Base-by-base conservation (phyloP, 2,888 invertebrate species). In the Dynastes tityus region DNA sequence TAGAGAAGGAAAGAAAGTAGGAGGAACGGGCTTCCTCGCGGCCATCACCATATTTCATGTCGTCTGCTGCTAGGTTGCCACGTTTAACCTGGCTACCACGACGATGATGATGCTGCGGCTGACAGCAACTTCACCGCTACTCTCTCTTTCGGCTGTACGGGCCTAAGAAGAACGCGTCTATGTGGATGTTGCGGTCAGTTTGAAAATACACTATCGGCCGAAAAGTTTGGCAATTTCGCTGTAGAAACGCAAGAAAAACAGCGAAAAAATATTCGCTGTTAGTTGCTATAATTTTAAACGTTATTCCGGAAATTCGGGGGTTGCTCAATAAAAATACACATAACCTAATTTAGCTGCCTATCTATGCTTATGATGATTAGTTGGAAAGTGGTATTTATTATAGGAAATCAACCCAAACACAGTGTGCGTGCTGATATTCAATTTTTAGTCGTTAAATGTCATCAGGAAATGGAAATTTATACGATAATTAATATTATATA, bases 1-100 rank as follows among this genome's bases (percentile, higher is more conserved):
- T 63, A 49, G 80, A 80, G 82, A 82, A 84, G 81, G 84, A 82
- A 70, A 81, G 85, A 84, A 81, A 84, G 83, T 84, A 83, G 83
- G 84, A 85, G 85, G 86, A 86, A 86, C 85, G 86, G 86, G 86
- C 86, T 86, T 86, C 86, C 87, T 87, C 82, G 86, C 86, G 87
- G 87, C 87, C 87, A 87, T 86, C 86, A 85, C 86, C 86, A 87
- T 87, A 87, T 86, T 86, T 87, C 86, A 86, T 87, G 87, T 87
- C 87, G 86, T 87, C 86, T 86, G 83, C 85, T 81, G 85, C 86
- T 80, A 81, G 80, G 86, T 87, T 87, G 86, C 87, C 87, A 86
- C 82, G 80, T 85, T 80, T 77, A 76, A 80, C 64, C 76, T 79
- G 22, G 83, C 84, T 85, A 85, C 84, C 83, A 80, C 79, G 55